Evolutionary conservation across 2,113 vertebrate species (phyloP), one percentile per base, ranked within the genome.

Genomic region (Sebastes schlegelii): DNA sequence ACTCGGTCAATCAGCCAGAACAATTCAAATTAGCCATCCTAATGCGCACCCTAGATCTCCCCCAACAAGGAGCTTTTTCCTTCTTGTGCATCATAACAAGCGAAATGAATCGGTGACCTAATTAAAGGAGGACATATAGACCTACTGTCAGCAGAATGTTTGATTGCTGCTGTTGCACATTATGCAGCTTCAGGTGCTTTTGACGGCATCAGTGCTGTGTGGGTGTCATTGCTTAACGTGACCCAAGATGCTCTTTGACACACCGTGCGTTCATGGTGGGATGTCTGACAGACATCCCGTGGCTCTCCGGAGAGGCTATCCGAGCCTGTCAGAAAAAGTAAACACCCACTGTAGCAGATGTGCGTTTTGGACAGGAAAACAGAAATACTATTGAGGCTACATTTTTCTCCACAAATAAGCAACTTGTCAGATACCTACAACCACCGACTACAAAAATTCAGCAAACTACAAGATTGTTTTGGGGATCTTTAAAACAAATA

Each of bases 71-170:
- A 68, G 76, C 69, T 68, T 67, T 54, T 58, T 79, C 67, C 82
- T 67, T 48, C 73, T 62, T 74, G 55, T 79, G 79, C 88, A 90
- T 87, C 87, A 89, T 61, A 86, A 90, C 83, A 84, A 69, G 72
- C 81, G 77, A 79, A 86, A 91, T 77, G 48, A 92, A 89, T 90
- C 75, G 74, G 84, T 89, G 91, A 93, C 90, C 91, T 87, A 87
- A 93, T 94, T 91, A 80, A 79, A 73, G 74, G 54, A 79, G 46
- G 84, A 90, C 73, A 88, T 77, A 85, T 52, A 91, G 85, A 88
- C 80, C 61, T 45, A 51, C 88, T 77, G 89, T 84, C 86, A 88
- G 91, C 88, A 88, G 55, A 84, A 85, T 67, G 82, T 82, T 80
- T 78, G 87, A 82, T 65, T 87, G 80, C 80, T 79, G 79, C 78